A percentile compares a stretch with the other conserved stretches of the same genome.
Evolutionary conservation across 2,888 invertebrate species (phyloP).

Genomic region (Steromphala cineraria): DNA sequence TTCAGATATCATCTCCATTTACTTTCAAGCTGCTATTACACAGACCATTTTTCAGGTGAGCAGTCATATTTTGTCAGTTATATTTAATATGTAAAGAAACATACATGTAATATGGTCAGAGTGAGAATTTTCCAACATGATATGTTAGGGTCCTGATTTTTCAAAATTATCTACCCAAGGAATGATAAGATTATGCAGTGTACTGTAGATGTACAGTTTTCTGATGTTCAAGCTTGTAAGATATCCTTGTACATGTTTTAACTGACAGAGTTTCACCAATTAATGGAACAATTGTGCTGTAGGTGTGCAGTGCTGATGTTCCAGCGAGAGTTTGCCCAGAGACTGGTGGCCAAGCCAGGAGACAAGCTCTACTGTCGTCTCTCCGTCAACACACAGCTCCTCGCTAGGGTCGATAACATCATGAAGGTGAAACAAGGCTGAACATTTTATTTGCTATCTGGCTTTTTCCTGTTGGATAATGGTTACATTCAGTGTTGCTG

Average conservation of each 20-base stretch:
- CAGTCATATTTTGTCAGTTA: neutral
- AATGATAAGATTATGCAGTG: neutral
- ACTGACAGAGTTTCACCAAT: too few species aligned
- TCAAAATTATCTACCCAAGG: too few species aligned
- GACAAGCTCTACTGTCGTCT: conserved; percentile 97
- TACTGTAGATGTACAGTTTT: conserved; percentile 88
- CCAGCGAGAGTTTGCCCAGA: conserved; percentile 97
- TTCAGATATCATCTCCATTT: conserved; percentile 85
- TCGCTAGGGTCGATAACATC: conserved; percentile 94
- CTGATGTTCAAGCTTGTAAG: conserved; percentile 99
- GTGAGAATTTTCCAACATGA: too few species aligned
- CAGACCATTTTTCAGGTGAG: conserved; percentile 76
- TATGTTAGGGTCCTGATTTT: too few species aligned
- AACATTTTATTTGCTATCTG: too few species aligned
- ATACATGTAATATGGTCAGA: too few species aligned
- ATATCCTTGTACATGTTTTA: too few species aligned
- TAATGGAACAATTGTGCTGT: conserved; percentile 35
- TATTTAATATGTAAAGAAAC: too few species aligned
- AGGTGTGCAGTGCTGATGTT: conserved; percentile 99
- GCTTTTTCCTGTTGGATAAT: neutral
- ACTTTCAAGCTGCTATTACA: conserved; percentile 95
- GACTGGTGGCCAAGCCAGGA: conserved; percentile 96
- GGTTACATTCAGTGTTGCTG: too few species aligned
- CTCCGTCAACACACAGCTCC: conserved; percentile 95
- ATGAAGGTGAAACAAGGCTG: conserved; percentile 85